Percentiles rank a stretch among this genome's conserved stretches.
Conservation (phyloP, 2,888 invertebrate genomes). For the Agonopterix arenella region DNA sequence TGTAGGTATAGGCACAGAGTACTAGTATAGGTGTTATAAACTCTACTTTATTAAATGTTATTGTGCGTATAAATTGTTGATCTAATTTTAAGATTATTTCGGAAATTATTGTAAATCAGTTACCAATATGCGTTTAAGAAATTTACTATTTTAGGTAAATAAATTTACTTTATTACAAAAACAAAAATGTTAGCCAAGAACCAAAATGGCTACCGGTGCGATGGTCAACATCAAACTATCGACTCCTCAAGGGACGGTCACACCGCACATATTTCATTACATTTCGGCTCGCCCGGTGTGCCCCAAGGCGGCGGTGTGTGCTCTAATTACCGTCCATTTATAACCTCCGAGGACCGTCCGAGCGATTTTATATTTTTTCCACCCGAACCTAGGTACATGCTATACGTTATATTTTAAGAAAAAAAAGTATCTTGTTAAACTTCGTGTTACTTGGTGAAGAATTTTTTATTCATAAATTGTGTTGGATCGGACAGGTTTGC, state of each 20-base stretch:
- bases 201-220: background rate
- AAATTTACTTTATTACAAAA: no score
- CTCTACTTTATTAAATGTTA: no score
- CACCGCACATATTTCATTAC: background rate
- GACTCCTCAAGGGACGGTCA: background rate
- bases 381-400: conserved; percentile 7
- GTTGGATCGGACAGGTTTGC: background rate
- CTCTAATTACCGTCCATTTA: conserved; percentile 69
- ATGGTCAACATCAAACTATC: background rate
- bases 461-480: conserved; percentile 32
- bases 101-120: no score
- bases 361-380: conserved; percentile 58
- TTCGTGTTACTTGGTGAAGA: conserved; percentile 10
- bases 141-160: no score
- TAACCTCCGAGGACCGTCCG: conserved; percentile 52
- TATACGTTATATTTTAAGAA: conserved; percentile 4
- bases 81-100: no score
- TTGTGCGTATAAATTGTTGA: no score
- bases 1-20: no score
- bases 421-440: background rate
- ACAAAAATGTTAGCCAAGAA: no score
- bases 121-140: no score
- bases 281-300: conserved; percentile 22
- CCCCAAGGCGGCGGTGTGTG: conserved; percentile 28
- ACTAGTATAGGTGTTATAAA: no score